phyloP scores from a whole-genome alignment of 2,113 vertebrate genomes.

The Eolophus roseicapilla region DNA sequence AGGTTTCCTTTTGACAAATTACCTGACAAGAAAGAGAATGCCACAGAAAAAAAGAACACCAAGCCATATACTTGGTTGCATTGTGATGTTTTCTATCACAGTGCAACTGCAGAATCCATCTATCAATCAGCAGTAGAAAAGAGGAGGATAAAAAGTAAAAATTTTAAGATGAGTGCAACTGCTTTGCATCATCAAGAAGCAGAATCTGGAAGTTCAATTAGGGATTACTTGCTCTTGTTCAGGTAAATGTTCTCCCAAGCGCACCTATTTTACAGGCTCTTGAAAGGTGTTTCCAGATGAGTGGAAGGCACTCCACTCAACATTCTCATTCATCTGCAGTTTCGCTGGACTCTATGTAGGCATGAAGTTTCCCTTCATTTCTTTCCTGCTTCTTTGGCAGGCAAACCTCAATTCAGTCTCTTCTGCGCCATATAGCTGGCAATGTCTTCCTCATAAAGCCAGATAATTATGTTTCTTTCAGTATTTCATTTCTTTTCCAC shows the following conservation, averaged over 20 bases:
- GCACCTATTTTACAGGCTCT: conserved; percentile 32
- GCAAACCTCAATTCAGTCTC: not conserved
- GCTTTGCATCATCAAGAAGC: conserved; percentile 58
- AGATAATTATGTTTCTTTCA: not conserved
- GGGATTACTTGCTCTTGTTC: conserved; percentile 51
- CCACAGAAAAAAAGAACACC: not conserved
- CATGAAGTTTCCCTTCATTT: not conserved
- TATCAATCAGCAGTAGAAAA: not conserved
- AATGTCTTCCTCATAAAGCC: not conserved
- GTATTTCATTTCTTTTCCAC: not conserved
- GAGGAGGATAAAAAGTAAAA: conserved; percentile 43
- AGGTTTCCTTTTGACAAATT: not conserved
- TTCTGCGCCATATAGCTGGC: not conserved
- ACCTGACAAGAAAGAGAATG: not conserved
- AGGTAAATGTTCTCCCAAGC: conserved; percentile 58
- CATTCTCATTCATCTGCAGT: conserved; percentile 16
- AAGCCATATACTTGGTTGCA: not conserved
- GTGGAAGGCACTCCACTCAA: not conserved
- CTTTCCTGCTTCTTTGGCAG: not conserved
- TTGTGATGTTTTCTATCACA: conserved; percentile 61
- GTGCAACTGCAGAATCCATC: conserved; percentile 55
- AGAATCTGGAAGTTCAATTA: conserved; percentile 62
- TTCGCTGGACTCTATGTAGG: not conserved
- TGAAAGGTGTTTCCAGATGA: conserved; percentile 12
- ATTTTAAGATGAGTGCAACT: conserved; percentile 51